A percentile compares a stretch with the other conserved stretches of the same genome.
These are phyloP conservation scores for Propithecus perrieri DNA, from an alignment of 2,797 vertebrate species.

Conservation along the genomic window DNA sequence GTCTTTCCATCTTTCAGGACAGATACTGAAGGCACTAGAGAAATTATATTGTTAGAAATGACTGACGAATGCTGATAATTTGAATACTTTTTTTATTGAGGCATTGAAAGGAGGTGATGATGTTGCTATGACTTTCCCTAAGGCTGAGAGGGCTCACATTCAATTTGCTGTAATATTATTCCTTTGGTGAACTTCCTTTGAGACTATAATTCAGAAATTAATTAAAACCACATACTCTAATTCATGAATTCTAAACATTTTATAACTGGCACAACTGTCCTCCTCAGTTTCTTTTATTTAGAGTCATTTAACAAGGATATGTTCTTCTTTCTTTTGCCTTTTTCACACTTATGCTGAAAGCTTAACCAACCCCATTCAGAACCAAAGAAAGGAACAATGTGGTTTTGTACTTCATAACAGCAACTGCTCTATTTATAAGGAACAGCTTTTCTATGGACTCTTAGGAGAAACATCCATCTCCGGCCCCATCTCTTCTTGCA, in stretches of 20 bases:
- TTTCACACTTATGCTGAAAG: slow-evolving; percentile 81
- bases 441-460: slow-evolving; percentile 57
- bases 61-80: slow-evolving; percentile 74
- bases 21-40: not conserved
- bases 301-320: slow-evolving; percentile 80
- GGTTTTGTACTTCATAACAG: slow-evolving; percentile 71
- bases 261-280: slow-evolving; percentile 81
- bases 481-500: slow-evolving; percentile 42
- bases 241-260: slow-evolving; percentile 82
- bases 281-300: slow-evolving; percentile 82
- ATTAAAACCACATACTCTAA: slow-evolving; percentile 84
- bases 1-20: not conserved
- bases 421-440: slow-evolving; percentile 54
- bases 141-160: slow-evolving; percentile 75
- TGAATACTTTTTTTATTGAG: slow-evolving; percentile 75
- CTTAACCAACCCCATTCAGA: slow-evolving; percentile 77
- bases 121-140: slow-evolving; percentile 69
- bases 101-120: slow-evolving; percentile 78
- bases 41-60: not conserved
- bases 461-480: slow-evolving; percentile 45
- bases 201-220: slow-evolving; percentile 83
- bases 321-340: slow-evolving; percentile 79
- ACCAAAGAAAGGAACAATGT: slow-evolving; percentile 71
- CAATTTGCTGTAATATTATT: slow-evolving; percentile 47
- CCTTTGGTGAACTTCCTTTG: slow-evolving; percentile 79